phyloP scores from a whole-genome alignment of 1,140 invertebrate genomes.

The Phocides pigmalion region DNA sequence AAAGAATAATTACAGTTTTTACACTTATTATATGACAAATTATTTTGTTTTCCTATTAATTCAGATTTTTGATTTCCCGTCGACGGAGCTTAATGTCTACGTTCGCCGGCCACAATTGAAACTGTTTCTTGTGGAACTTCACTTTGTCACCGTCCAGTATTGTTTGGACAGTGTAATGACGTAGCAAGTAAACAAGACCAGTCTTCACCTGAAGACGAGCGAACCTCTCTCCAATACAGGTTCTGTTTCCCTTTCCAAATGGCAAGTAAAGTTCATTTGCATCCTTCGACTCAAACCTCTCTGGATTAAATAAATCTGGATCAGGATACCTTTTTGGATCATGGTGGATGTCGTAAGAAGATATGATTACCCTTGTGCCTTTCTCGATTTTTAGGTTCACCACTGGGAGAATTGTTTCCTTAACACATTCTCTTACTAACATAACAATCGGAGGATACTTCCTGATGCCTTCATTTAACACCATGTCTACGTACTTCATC shows the following conservation, averaged over 20 bases:
- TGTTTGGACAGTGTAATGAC: constrained; percentile 46
- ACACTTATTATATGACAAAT: too few relatives aligned
- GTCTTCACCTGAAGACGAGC: constrained; percentile 73
- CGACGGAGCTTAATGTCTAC: constrained; percentile 1
- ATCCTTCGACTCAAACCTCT: constrained; percentile 68
- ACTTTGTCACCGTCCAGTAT: constrained; percentile 8
- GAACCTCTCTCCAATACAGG: constrained; percentile 84
- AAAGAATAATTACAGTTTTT: too few relatives aligned
- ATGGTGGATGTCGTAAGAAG: constrained; percentile 61
- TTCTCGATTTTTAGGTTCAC: constrained; percentile 54
- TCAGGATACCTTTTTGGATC: constrained; percentile 67
- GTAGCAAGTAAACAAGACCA: constrained; percentile 56
- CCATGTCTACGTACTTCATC: constrained; percentile 69
- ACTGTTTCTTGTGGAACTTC: constrained; percentile 8
- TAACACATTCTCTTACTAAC: constrained; percentile 42
- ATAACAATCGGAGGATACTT: constrained; percentile 67
- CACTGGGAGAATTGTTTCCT: constrained; percentile 48
- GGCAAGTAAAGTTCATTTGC: constrained; percentile 78
- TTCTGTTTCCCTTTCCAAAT: constrained; percentile 85
- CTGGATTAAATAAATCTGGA: constrained; percentile 75
- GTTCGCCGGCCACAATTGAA: constrained; percentile 21
- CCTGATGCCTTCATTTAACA: constrained; percentile 75
- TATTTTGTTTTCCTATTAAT: too few relatives aligned
- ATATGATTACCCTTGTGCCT: constrained; percentile 51
- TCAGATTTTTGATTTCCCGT: too few relatives aligned